Conservation (phyloP, 2,113 vertebrate genomes). For the Tachysurus vachellii region DNA sequence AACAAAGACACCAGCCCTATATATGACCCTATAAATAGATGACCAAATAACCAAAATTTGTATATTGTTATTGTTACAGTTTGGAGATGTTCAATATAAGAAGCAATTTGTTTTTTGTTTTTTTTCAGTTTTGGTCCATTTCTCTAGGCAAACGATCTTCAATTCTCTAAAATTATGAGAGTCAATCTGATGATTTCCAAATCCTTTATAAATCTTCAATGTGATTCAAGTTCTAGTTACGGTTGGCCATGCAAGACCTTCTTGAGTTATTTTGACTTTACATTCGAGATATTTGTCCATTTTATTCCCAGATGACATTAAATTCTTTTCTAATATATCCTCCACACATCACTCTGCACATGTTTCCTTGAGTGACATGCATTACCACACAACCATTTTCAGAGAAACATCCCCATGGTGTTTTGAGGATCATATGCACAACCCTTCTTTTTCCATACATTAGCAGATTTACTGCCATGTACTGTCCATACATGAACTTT, state of each 20-base stretch:
- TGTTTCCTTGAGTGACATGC: not conserved
- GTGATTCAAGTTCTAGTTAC: not conserved
- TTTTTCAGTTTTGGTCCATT: no score
- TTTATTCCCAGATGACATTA: not conserved
- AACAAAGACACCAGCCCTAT: no score
- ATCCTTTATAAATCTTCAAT: not conserved
- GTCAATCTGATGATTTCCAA: no score
- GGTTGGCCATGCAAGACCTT: not conserved
- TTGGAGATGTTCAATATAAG: no score
- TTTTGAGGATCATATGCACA: not conserved
- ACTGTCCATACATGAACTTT: not conserved
- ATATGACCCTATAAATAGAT: no score
- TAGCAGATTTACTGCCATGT: not conserved
- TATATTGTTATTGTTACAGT: no score
- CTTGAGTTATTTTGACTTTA: not conserved
- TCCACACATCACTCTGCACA: not conserved
- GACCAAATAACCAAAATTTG: no score
- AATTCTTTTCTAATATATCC: no score
- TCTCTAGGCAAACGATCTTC: no score
- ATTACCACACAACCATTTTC: not conserved
- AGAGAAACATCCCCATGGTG: not conserved
- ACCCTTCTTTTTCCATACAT: not conserved
- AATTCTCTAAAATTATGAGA: no score
- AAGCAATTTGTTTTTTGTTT: no score
- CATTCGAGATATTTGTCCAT: not conserved